A percentile compares a stretch with the other conserved stretches of the same genome.
These are phyloP conservation scores for Drosophila prostipennis DNA, from an alignment of 2,888 invertebrate species.

Conservation along the genomic window DNA sequence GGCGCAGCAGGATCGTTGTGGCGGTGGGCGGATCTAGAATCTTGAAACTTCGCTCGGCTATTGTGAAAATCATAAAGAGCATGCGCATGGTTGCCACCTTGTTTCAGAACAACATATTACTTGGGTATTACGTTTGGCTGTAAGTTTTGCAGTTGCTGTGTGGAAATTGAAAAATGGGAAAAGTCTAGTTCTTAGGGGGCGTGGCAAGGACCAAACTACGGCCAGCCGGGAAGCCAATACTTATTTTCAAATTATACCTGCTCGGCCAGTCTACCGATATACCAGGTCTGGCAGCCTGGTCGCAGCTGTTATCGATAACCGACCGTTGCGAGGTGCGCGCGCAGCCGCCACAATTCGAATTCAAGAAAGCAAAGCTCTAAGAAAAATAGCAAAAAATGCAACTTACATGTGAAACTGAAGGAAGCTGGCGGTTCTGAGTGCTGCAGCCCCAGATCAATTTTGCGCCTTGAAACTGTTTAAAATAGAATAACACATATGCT, in stretches of 20 bases:
- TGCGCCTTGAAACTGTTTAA: conserved; percentile 20
- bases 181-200: background rate
- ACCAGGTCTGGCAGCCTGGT: conserved; percentile 1
- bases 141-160: background rate
- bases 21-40: conserved; percentile 21
- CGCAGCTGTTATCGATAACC: conserved; percentile 12
- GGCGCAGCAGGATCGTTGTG: conserved; percentile 23
- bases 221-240: background rate
- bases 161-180: background rate
- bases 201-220: background rate
- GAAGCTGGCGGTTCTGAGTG: conserved; percentile 8
- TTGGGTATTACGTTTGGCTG: conserved; percentile 6
- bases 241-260: conserved; percentile 5
- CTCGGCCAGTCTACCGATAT: no score
- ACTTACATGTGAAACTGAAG: conserved; percentile 24
- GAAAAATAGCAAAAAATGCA: background rate
- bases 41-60: conserved; percentile 53
- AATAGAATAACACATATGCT: conserved; percentile 36
- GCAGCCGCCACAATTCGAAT: conserved; percentile 2
- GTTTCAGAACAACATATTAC: conserved; percentile 27
- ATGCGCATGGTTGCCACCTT: conserved; percentile 54
- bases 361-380: background rate
- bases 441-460: conserved; percentile 31
- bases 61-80: conserved; percentile 55
- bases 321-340: background rate